These are phyloP conservation scores for Plemyria rubiginata DNA, from an alignment of 2,888 invertebrate species.

Conservation along the genomic window DNA sequence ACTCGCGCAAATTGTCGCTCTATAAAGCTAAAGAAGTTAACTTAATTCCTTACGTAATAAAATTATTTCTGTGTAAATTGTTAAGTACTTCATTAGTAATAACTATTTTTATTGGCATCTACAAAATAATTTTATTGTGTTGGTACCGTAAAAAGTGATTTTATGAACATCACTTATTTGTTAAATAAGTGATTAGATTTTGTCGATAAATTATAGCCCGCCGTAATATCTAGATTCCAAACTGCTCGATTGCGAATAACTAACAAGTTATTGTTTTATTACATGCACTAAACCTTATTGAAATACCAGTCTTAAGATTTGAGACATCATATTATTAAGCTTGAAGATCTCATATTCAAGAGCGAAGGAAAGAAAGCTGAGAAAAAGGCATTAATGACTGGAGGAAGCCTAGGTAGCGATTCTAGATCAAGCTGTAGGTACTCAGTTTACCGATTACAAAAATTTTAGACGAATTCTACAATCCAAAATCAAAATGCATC, in stretches of 20 bases:
- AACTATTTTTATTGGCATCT: neutral
- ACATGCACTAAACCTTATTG: constrained; percentile 59
- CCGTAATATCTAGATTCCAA: neutral
- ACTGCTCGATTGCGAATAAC: neutral
- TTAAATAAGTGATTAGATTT: neutral
- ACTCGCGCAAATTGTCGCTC: neutral
- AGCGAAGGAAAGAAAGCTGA: constrained; percentile 67
- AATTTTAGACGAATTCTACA: constrained; percentile 17
- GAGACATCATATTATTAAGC: constrained; percentile 49
- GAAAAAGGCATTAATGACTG: constrained; percentile 69
- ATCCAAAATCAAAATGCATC: constrained; percentile 20
- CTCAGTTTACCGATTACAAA: constrained; percentile 13
- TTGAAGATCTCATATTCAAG: constrained; percentile 52
- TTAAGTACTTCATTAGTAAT: neutral
- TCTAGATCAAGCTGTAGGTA: constrained; percentile 24
- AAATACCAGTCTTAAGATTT: constrained; percentile 49
- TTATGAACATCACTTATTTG: neutral
- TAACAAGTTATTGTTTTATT: constrained; percentile 21
- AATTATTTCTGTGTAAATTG: neutral
- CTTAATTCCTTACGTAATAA: neutral
- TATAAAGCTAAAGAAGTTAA: neutral
- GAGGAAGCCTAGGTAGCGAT: constrained; percentile 57
- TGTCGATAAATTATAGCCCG: neutral
- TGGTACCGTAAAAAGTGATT: neutral
- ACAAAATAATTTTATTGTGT: neutral